Evolutionary conservation across 2,797 vertebrate species (phyloP).

Genomic region (Spheniscus humboldti): DNA sequence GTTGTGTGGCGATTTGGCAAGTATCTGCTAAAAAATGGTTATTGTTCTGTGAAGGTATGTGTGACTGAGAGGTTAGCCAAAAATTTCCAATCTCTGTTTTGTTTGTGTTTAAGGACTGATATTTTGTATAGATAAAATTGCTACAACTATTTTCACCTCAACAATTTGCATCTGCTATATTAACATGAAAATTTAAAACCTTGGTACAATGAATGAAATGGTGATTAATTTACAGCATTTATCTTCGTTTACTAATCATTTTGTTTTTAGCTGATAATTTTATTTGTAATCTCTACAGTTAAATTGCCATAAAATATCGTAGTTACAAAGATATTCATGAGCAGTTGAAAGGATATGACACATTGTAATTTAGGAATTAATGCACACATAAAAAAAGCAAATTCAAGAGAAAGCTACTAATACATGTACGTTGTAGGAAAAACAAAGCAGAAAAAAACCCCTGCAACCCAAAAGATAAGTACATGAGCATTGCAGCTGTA

Average conservation of each 20-base stretch:
- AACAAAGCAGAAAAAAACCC: not conserved
- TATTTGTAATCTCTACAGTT: conserved; percentile 60
- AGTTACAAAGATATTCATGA: conserved; percentile 48
- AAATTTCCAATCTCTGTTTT: not conserved
- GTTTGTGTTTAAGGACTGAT: not conserved
- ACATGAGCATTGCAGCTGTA: conserved; percentile 1
- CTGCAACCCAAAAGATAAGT: conserved; percentile 31
- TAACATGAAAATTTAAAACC: conserved; percentile 23
- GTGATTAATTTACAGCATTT: conserved; percentile 57
- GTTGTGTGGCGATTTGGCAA: not conserved
- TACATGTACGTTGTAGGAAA: conserved; percentile 11
- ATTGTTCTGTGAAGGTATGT: not conserved
- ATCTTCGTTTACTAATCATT: conserved; percentile 57
- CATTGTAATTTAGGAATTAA: conserved; percentile 60
- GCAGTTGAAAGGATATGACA: conserved; percentile 55
- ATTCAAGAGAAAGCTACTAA: conserved; percentile 30
- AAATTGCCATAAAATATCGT: conserved; percentile 63
- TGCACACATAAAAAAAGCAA: not conserved
- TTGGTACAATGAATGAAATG: not conserved
- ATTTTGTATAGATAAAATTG: not conserved
- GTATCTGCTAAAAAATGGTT: not conserved
- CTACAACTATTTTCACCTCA: not conserved
- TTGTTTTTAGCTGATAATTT: conserved; percentile 51
- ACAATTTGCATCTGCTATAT: not conserved
- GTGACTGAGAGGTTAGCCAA: not conserved